These are phyloP conservation scores for Haliclona indistincta DNA, from an alignment of 37 sponge, comb jelly and placozoan species.

Conservation along the genomic window DNA sequence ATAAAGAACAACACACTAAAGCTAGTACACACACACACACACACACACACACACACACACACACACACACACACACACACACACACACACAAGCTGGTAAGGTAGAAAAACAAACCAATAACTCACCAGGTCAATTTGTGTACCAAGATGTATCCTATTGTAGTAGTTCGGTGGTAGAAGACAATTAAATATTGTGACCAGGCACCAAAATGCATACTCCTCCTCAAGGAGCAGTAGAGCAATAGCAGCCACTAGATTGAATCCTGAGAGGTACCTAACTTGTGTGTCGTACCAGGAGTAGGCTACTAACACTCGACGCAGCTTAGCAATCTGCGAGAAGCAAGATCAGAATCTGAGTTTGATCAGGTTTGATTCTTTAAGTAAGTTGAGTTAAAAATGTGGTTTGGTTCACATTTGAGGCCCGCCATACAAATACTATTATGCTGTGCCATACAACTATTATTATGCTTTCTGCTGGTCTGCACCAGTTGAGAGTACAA, in stretches of 20 bases:
- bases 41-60: too few species aligned
- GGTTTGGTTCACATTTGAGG: too few species aligned
- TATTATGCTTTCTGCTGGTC: too few species aligned
- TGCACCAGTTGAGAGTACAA: too few species aligned
- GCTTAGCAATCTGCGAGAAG: constrained; percentile 70
- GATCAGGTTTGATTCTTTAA: too few species aligned
- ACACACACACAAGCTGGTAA: background rate
- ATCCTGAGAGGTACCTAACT: constrained; percentile 93
- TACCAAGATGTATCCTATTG: constrained; percentile 76
- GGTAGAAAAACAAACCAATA: too few species aligned
- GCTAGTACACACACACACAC: too few species aligned
- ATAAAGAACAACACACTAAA: too few species aligned
- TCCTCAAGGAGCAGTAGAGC: constrained; percentile 91
- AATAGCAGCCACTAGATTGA: constrained; percentile 95
- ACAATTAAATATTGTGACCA: constrained; percentile 81
- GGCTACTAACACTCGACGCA: constrained; percentile 87
- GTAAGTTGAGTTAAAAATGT: too few species aligned
- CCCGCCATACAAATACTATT: too few species aligned
- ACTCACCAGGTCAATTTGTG: constrained; percentile 96
- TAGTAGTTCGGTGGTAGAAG: constrained; percentile 90
- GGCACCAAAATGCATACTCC: constrained; percentile 94
- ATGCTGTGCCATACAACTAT: too few species aligned
- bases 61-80: background rate
- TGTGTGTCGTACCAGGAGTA: constrained; percentile 83
- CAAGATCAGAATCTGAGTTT: too few species aligned